phyloP scores from a whole-genome alignment of 2,888 invertebrate genomes.

The Stomorhina lunata region DNA sequence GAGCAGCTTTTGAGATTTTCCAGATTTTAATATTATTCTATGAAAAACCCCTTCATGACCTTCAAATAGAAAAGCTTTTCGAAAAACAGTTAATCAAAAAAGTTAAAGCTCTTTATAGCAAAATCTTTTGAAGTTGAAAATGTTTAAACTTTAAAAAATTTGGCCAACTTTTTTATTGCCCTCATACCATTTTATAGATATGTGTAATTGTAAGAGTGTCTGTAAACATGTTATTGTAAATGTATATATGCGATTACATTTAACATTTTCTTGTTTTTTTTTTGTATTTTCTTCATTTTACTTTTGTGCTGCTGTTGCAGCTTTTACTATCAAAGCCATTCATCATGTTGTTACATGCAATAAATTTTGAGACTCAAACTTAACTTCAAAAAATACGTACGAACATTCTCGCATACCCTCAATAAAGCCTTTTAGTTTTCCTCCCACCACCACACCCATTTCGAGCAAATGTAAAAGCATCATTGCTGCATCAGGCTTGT shows the following conservation, averaged over 20 bases:
- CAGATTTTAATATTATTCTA: no score
- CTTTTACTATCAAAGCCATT: slow-evolving; percentile 76
- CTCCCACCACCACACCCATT: neutral
- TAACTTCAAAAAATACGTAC: slow-evolving; percentile 25
- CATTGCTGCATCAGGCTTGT: neutral
- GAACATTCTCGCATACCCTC: neutral
- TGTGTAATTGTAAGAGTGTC: no score
- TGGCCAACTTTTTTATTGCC: neutral
- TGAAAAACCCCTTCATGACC: no score
- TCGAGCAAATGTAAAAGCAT: neutral
- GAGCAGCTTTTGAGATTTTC: no score
- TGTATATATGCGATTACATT: neutral
- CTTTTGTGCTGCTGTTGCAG: slow-evolving; percentile 42
- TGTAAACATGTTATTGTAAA: neutral
- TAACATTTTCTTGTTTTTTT: neutral
- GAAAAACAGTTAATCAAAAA: no score
- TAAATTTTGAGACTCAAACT: slow-evolving; percentile 71
- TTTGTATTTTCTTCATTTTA: neutral
- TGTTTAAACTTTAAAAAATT: no score
- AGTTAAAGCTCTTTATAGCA: no score
- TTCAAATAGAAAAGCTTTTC: no score
- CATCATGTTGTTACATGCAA: slow-evolving; percentile 78
- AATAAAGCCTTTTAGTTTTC: neutral
- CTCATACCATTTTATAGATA: no score
- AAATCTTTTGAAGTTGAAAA: no score